Percentiles rank a stretch among this genome's conserved stretches.
These are phyloP conservation scores for Actinostola sp. DNA, from an alignment of 92 coral and sea anemone species.

Conservation along the genomic window DNA sequence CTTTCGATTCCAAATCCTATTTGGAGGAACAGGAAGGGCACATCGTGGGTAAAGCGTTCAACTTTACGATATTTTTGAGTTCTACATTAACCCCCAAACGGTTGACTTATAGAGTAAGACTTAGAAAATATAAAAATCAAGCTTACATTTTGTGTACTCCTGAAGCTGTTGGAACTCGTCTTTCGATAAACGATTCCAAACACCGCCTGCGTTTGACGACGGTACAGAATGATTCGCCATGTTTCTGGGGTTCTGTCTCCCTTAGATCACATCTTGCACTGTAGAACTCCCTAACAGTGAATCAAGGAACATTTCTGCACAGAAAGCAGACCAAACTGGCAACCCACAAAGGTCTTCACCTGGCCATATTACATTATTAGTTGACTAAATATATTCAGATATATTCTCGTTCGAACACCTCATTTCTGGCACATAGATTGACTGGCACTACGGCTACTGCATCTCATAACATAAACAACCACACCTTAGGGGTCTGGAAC, in stretches of 20 bases:
- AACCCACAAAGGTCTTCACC: constrained; percentile 80
- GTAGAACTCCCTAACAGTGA: constrained; percentile 12
- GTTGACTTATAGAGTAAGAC: constrained; percentile 5
- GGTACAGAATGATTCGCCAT: constrained; percentile 65
- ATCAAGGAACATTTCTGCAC: constrained; percentile 39
- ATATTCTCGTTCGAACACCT: constrained; percentile 60
- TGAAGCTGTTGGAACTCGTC: constrained; percentile 99
- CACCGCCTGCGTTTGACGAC: constrained; percentile 86
- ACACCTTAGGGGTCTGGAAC: constrained; percentile 47
- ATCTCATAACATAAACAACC: constrained; percentile 56
- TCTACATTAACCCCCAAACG: constrained; percentile 12
- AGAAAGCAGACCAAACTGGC: constrained; percentile 57
- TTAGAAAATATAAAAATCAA: constrained; percentile 31
- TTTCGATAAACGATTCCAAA: constrained; percentile 96
- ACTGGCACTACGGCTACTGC: constrained; percentile 46
- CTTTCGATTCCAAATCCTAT: constrained; percentile 36
- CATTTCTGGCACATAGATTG: constrained; percentile 72
- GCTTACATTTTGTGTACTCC: constrained; percentile 99
- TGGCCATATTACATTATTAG: constrained; percentile 89
- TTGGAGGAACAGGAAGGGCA: constrained; percentile 39
- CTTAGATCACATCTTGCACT: constrained; percentile 32
- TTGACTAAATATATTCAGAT: constrained; percentile 88
- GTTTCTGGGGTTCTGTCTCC: constrained; percentile 27
- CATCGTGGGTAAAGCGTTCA: background rate
- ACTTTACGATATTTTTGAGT: background rate